Evolutionary conservation across 2,113 vertebrate species (phyloP).

Genomic region (Spea multiplicata): DNA sequence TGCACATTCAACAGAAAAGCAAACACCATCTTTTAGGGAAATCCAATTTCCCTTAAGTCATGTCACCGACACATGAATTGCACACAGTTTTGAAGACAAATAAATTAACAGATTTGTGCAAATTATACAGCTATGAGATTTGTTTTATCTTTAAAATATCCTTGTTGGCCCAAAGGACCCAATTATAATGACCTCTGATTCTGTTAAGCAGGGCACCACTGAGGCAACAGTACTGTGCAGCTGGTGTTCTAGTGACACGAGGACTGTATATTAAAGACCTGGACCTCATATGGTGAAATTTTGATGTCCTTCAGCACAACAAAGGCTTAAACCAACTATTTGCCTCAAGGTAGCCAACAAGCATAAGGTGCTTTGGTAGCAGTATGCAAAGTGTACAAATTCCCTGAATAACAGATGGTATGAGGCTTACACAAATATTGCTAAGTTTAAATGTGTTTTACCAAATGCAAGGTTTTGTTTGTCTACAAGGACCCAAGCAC

Average conservation of each 20-base stretch:
- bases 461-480: too few relatives aligned
- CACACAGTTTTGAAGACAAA: slow-evolving; percentile 32
- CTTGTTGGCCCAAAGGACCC: slow-evolving; percentile 36
- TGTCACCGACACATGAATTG: slow-evolving; percentile 26
- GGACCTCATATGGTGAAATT: slow-evolving; percentile 6
- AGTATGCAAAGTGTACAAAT: not conserved
- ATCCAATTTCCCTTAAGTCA: slow-evolving; percentile 34
- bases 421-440: not conserved
- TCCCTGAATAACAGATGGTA: not conserved
- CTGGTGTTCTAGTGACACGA: slow-evolving; percentile 13
- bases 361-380: not conserved
- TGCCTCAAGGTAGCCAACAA: not conserved
- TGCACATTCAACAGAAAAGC: slow-evolving; percentile 15
- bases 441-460: not conserved
- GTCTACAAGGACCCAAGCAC: too few relatives aligned
- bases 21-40: slow-evolving; percentile 38
- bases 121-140: slow-evolving; percentile 31
- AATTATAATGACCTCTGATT: slow-evolving; percentile 31
- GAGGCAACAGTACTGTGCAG: slow-evolving; percentile 9
- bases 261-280: not conserved
- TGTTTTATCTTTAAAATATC: slow-evolving; percentile 33
- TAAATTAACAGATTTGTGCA: slow-evolving; percentile 43
- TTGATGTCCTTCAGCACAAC: not conserved
- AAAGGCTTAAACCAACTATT: not conserved
- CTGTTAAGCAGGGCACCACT: slow-evolving; percentile 3